Base-by-base conservation (phyloP, 2,888 invertebrate species). In the Cheilosia vulpina region DNA sequence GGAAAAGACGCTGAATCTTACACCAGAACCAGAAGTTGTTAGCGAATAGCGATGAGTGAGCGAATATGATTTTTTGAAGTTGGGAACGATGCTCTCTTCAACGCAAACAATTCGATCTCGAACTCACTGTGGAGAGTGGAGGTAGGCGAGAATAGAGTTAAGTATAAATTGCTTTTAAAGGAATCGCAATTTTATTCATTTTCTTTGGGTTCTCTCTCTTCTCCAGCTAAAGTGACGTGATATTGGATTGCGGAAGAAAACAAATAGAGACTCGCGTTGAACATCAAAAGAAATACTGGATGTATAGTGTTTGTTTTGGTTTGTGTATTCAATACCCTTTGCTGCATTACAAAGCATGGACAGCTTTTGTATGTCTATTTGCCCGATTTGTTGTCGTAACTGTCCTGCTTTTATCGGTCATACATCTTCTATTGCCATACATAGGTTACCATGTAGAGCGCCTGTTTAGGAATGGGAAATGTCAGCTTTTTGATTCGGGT, bases 151-250 rank as follows among this genome's bases (percentile, higher is more conserved):
- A 13, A 43, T 27, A n/a, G 38, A 11, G 38, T 17, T 24, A 27
- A 27, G 21, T 65, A 41, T 24, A 52, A 21, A 52, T 52, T 65
- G 41, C 31, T 11, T 11, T 41, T 68, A 11, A 27, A 41, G 52
- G 55, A 68, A 43, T 68, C 17, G 19, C 31, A 57, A 47, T 71
- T 17, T 50, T 62, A 24, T 41, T 60, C 60, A 62, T 72, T 52
- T 62, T 72, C 72, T 62, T 62, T 72, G 27, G 52, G n/a, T 19
- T 38, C 50, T 72, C 71, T 58, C 50, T 38, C 31, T 50, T 50
- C n/a, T 58, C 43, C 9, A 38, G 17, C 11, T 43, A 13, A 6
- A 41, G 27, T 43, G 43, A 43, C 15, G 43, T 21, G 55, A 53
- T 15, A 43, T 27, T 5, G 41, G 24, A 34, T 43, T 13, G 50